These are phyloP conservation scores for Epirrhoe tristata DNA, from an alignment of 2,888 invertebrate species.

Conservation along the genomic window DNA sequence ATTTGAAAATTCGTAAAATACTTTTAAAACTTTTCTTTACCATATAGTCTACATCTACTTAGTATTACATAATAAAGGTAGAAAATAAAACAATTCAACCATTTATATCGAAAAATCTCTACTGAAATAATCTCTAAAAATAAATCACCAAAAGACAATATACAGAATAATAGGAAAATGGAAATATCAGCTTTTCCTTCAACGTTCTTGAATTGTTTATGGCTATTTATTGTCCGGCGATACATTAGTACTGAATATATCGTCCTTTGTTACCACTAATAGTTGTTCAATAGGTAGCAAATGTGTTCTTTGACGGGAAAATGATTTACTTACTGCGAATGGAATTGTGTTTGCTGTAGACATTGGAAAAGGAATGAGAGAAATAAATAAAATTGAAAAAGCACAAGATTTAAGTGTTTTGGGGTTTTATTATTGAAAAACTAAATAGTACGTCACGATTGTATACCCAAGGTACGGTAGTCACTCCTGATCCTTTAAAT, in stretches of 20 bases:
- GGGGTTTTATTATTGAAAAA: too few relatives aligned
- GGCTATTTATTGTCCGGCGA: slow-evolving; percentile 52
- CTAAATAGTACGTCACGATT: too few relatives aligned
- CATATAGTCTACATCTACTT: too few relatives aligned
- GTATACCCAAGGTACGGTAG: too few relatives aligned
- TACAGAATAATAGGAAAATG: slow-evolving; percentile 39
- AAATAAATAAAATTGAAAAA: background rate
- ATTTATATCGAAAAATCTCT: slow-evolving; percentile 3
- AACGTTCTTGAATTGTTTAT: slow-evolving; percentile 40
- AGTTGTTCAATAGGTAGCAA: slow-evolving; percentile 10
- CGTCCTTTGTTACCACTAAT: slow-evolving; percentile 19
- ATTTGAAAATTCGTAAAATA: too few relatives aligned
- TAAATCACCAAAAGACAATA: slow-evolving; percentile 42
- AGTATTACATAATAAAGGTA: too few relatives aligned
- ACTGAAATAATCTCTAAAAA: slow-evolving; percentile 26
- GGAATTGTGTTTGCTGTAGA: background rate
- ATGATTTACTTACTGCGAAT: slow-evolving; percentile 5
- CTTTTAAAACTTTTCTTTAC: too few relatives aligned
- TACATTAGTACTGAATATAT: slow-evolving; percentile 21
- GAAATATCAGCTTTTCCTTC: slow-evolving; percentile 40
- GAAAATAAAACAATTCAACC: background rate
- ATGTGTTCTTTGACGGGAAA: background rate
- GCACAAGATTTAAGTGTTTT: background rate
- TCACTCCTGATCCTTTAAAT: too few relatives aligned
- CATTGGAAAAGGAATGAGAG: background rate